Evolutionary conservation across 2,888 invertebrate genomes (phyloP).

Genomic region (Himalopsyche tibetana): DNA sequence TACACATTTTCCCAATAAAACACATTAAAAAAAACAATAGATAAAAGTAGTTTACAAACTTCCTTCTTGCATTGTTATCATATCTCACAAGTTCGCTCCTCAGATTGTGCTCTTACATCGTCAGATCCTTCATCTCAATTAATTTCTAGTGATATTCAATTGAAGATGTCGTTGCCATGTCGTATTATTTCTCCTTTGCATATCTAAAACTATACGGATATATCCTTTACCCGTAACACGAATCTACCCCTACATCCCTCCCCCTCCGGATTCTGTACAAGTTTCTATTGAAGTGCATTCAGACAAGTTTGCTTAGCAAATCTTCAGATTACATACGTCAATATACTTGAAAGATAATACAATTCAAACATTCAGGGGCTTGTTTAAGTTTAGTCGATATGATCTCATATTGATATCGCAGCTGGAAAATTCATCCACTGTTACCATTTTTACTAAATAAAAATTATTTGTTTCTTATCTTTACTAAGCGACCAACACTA

Average conservation of each 20-base stretch:
- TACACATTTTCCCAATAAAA: too few species aligned
- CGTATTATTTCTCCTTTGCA: background rate
- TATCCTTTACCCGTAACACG: background rate
- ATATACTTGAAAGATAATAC: background rate
- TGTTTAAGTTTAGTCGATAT: too few species aligned
- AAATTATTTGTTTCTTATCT: too few species aligned
- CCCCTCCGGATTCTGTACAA: background rate
- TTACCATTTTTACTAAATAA: too few species aligned
- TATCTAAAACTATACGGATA: background rate
- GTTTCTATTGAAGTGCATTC: conserved; percentile 8
- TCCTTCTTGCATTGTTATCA: too few species aligned
- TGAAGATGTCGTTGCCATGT: background rate
- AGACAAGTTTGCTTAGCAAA: background rate
- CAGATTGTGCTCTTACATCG: background rate
- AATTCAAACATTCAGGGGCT: too few species aligned
- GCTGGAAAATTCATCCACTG: too few species aligned
- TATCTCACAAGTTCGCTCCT: too few species aligned
- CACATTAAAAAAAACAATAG: too few species aligned
- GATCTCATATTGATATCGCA: too few species aligned
- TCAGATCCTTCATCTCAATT: background rate
- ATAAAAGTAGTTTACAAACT: too few species aligned
- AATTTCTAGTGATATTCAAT: conserved; percentile 10
- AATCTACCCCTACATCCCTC: background rate
- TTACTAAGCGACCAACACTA: too few species aligned
- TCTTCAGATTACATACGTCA: background rate